Conservation (phyloP, 37 sponge, comb jelly and placozoan species). For the Crambe crambe region DNA sequence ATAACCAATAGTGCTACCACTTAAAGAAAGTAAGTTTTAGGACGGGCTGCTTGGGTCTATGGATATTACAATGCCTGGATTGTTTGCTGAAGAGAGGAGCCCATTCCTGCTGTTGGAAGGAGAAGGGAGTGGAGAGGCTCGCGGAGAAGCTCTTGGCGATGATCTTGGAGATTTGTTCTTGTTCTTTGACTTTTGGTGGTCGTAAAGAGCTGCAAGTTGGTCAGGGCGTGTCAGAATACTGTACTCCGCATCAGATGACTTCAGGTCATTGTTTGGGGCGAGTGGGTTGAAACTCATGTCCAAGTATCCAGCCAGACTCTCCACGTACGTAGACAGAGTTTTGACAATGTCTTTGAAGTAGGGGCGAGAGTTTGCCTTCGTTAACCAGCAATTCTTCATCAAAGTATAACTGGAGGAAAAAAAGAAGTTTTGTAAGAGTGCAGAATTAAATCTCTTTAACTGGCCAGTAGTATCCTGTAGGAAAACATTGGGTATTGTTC, state of each 20-base stretch:
- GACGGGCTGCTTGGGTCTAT: not conserved
- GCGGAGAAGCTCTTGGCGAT: slow-evolving; percentile 14
- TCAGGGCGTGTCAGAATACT: not conserved
- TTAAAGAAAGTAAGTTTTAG: not conserved
- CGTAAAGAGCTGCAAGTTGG: not conserved
- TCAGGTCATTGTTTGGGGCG: not conserved
- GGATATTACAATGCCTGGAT: not conserved
- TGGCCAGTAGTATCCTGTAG: too few species aligned
- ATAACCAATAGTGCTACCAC: not conserved
- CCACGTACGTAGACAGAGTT: slow-evolving; percentile 15
- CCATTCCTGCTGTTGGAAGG: not conserved
- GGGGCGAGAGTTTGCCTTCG: slow-evolving; percentile 19
- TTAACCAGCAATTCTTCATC: slow-evolving; percentile 44
- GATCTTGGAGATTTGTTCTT: slow-evolving; percentile 1
- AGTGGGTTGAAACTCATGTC: slow-evolving; percentile 33
- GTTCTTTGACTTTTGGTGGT: not conserved
- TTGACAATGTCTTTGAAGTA: slow-evolving; percentile 35
- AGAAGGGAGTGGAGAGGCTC: not conserved
- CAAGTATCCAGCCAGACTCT: slow-evolving; percentile 31
- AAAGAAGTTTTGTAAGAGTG: too few species aligned
- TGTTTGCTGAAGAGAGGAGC: not conserved
- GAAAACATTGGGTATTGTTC: too few species aligned
- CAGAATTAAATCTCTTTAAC: too few species aligned
- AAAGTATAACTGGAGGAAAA: slow-evolving; percentile 27
- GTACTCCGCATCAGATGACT: not conserved